phyloP scores from a whole-genome alignment of 2,113 vertebrate genomes.

The Phainopepla nitens region DNA sequence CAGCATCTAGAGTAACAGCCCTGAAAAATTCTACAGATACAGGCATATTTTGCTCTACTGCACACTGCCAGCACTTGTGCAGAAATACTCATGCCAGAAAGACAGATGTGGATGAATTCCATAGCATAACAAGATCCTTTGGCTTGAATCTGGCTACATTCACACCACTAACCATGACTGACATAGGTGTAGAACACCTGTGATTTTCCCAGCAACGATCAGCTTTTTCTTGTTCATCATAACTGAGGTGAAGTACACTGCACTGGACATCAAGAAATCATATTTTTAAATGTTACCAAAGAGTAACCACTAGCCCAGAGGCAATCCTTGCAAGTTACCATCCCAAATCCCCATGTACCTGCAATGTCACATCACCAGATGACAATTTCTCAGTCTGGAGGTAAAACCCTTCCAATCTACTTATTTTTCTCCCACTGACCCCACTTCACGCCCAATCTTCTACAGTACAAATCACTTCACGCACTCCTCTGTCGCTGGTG shows the following conservation, averaged over 20 bases:
- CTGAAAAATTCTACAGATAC: background rate
- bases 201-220: background rate
- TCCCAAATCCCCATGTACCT: too few relatives aligned
- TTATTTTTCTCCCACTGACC: background rate
- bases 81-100: background rate
- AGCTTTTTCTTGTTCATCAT: background rate
- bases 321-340: background rate
- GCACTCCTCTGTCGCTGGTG: rapidly evolving
- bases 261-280: background rate
- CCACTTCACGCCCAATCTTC: rapidly evolving
- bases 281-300: background rate
- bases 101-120: background rate
- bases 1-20: background rate
- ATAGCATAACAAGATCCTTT: background rate
- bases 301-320: background rate
- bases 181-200: background rate
- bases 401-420: background rate
- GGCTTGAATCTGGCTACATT: background rate
- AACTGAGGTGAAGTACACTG: background rate
- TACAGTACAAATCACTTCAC: background rate
- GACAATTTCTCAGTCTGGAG: too few relatives aligned
- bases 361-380: rapidly evolving
- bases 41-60: background rate
- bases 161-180: background rate
- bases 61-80: background rate